phyloP scores from a whole-genome alignment of 2,888 invertebrate genomes.

The Desoria tigrina region DNA sequence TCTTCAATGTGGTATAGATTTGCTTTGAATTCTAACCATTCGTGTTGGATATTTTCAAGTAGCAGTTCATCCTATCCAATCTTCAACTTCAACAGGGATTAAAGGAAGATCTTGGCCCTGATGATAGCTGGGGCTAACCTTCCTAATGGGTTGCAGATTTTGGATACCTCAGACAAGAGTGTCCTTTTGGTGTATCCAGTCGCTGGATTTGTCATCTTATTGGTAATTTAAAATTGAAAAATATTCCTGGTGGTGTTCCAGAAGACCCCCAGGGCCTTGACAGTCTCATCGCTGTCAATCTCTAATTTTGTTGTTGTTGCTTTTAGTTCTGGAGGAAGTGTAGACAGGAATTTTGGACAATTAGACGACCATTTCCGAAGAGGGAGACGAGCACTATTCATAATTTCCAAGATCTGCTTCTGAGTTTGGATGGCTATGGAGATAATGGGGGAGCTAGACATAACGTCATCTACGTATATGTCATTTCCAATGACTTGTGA shows the following conservation, averaged over 20 bases:
- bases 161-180: conserved; percentile 48
- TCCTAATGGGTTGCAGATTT: conserved; percentile 53
- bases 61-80: too few species aligned
- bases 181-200: conserved; percentile 41
- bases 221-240: too few species aligned
- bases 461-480: conserved; percentile 54
- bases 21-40: too few species aligned
- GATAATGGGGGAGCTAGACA: not conserved
- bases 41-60: too few species aligned
- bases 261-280: conserved; percentile 1
- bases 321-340: not conserved
- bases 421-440: not conserved
- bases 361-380: conserved; percentile 23
- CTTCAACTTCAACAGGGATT: too few species aligned
- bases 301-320: conserved; percentile 2
- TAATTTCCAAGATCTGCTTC: not conserved
- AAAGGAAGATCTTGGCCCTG: too few species aligned
- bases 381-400: not conserved
- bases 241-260: too few species aligned
- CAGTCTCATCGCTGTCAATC: not conserved
- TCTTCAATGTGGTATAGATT: too few species aligned
- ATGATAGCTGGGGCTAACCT: too few species aligned
- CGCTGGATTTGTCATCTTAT: not conserved
- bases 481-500: conserved; percentile 57
- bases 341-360: not conserved